A percentile compares a stretch with the other conserved stretches of the same genome.
Conservation (phyloP, 1,140 invertebrate genomes). For the Drosophila prosaltans region DNA sequence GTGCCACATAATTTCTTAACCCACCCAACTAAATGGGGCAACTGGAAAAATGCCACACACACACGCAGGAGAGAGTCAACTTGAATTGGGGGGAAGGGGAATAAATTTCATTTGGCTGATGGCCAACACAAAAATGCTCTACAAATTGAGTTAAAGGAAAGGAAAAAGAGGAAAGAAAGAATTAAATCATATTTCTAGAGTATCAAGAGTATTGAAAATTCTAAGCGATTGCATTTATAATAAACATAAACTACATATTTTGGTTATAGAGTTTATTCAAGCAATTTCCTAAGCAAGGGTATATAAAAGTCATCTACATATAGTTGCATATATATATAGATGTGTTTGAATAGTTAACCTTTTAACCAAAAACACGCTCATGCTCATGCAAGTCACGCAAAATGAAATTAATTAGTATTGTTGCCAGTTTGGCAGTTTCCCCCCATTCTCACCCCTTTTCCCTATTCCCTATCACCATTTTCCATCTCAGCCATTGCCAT, state of each 20-base stretch:
- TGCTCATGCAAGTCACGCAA: conserved; percentile 68
- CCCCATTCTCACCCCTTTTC: too few relatives aligned
- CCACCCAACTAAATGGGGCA: neutral
- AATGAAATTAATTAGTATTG: conserved; percentile 71
- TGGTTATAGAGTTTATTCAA: too few relatives aligned
- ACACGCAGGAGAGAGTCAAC: neutral
- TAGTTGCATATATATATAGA: neutral
- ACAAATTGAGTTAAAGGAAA: neutral
- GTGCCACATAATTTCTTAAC: conserved; percentile 42
- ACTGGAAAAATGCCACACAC: conserved; percentile 8
- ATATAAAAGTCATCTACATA: too few relatives aligned
- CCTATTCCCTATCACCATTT: too few relatives aligned
- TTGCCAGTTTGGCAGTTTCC: conserved; percentile 59
- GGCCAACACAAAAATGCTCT: neutral
- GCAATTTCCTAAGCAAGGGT: too few relatives aligned
- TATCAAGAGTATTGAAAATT: too few relatives aligned
- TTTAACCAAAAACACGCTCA: conserved; percentile 15
- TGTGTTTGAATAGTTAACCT: conserved; percentile 9
- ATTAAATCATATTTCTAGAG: too few relatives aligned
- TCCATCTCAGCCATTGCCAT: conserved; percentile 2
- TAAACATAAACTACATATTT: too few relatives aligned
- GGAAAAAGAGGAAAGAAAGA: too few relatives aligned
- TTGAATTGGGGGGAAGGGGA: neutral
- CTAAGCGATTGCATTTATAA: too few relatives aligned
- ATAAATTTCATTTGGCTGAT: neutral